Percentiles rank a stretch among this genome's conserved stretches.
phyloP scores from a whole-genome alignment of 2,113 vertebrate genomes.

The Clupea harengus region DNA sequence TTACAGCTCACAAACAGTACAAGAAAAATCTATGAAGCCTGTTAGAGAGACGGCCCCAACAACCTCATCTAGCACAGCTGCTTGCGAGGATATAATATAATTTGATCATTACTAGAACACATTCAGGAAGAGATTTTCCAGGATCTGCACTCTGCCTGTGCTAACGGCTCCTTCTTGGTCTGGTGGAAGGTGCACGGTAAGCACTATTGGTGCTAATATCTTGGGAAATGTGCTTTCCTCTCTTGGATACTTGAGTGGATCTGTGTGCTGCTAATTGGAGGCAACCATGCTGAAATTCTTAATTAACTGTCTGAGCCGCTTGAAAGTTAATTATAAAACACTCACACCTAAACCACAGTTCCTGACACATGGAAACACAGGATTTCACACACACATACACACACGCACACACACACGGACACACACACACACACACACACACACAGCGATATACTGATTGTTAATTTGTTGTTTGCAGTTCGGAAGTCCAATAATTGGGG shows the following conservation, averaged over 20 bases:
- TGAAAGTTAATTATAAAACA: conserved; percentile 80
- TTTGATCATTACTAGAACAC: not conserved
- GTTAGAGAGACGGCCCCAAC: not conserved
- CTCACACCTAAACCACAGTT: conserved; percentile 71
- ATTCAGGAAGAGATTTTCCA: not conserved
- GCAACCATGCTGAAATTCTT: conserved; percentile 78
- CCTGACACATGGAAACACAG: conserved; percentile 71
- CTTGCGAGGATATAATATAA: not conserved
- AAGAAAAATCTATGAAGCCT: not conserved
- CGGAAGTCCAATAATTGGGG: not conserved
- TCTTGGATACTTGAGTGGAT: conserved; percentile 63
- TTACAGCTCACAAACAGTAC: not conserved
- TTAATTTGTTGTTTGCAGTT: conserved; percentile 17
- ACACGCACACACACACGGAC: not conserved
- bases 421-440: conserved; percentile 6
- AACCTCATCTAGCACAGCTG: not conserved
- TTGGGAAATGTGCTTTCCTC: conserved; percentile 61
- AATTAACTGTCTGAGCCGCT: conserved; percentile 78
- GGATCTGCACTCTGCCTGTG: not conserved
- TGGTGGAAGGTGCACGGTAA: conserved; percentile 52
- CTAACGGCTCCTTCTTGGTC: conserved; percentile 7
- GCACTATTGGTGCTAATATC: conserved; percentile 53
- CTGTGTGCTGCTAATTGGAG: conserved; percentile 76
- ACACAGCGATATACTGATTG: not conserved
- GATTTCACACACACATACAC: conserved; percentile 28